Evolutionary conservation across 1,140 invertebrate genomes (phyloP).

Genomic region (Aleiodes sp.): DNA sequence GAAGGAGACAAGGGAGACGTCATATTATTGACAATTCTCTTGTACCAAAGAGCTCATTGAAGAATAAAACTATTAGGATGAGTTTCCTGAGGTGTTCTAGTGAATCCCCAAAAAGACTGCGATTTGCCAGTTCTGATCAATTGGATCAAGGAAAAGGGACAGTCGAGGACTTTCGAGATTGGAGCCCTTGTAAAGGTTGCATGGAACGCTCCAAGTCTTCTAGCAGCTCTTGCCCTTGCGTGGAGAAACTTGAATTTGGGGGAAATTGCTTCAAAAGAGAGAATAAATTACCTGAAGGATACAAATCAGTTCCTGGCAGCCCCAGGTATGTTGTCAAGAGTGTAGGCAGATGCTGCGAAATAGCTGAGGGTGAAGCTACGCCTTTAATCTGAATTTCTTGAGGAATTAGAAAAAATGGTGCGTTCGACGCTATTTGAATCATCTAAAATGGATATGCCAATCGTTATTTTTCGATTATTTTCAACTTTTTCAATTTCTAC

Average conservation of each 20-base stretch:
- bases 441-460: too few relatives aligned
- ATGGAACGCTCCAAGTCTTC: constrained; percentile 63
- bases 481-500: neutral
- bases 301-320: constrained; percentile 65
- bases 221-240: constrained; percentile 71
- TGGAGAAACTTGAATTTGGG: constrained; percentile 63
- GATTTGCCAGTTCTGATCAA: constrained; percentile 78
- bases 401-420: constrained; percentile 36
- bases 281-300: constrained; percentile 36
- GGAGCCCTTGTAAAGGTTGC: constrained; percentile 65
- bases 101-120: constrained; percentile 81
- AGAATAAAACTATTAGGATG: constrained; percentile 65
- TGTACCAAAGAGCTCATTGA: constrained; percentile 74
- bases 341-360: constrained; percentile 57
- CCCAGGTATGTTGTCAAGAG: constrained; percentile 53
- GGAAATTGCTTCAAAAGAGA: constrained; percentile 26
- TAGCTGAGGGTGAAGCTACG: constrained; percentile 58
- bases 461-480: neutral
- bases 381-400: constrained; percentile 59
- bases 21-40: constrained; percentile 57
- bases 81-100: constrained; percentile 74
- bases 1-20: constrained; percentile 65
- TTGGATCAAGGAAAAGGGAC: constrained; percentile 60
- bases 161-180: constrained; percentile 55
- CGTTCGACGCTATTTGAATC: neutral